These are phyloP conservation scores for Zeus faber DNA, from an alignment of 2,113 vertebrate species.

Conservation along the genomic window DNA sequence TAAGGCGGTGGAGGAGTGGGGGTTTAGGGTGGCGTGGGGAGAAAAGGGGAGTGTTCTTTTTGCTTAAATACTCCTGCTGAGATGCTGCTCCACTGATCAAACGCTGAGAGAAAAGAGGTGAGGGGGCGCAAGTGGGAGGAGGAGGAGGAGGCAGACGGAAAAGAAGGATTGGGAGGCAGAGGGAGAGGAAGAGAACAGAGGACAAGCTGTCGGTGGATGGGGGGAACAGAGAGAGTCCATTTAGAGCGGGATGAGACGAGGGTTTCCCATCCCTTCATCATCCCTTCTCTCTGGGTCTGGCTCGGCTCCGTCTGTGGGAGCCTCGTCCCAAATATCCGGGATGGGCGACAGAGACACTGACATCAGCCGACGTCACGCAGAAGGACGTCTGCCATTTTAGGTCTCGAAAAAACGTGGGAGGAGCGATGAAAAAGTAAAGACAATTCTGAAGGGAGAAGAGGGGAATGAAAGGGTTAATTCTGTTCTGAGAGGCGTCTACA, in stretches of 20 bases:
- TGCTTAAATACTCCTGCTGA: conserved; percentile 62
- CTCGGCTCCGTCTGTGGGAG: too few relatives aligned
- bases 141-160: conserved; percentile 6
- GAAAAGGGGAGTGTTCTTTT: conserved; percentile 36
- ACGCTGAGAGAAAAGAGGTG: conserved; percentile 53
- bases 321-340: too few relatives aligned
- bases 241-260: too few relatives aligned
- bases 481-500: conserved; percentile 25
- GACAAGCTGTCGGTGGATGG: neutral
- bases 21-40: conserved; percentile 9
- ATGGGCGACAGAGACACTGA: too few relatives aligned
- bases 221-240: conserved; percentile 4
- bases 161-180: conserved; percentile 10
- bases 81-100: conserved; percentile 58
- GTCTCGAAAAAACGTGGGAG: too few relatives aligned
- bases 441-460: neutral
- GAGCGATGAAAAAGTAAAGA: too few relatives aligned
- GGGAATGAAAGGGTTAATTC: conserved; percentile 1
- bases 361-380: too few relatives aligned
- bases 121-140: conserved; percentile 27
- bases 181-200: neutral
- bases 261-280: too few relatives aligned
- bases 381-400: too few relatives aligned
- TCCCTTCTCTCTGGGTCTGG: too few relatives aligned
- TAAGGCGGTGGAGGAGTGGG: conserved; percentile 14